Evolutionary conservation across 2,113 vertebrate genomes (phyloP), one percentile per base, ranked within the genome.

Genomic region (Corythornis vintsioides): DNA sequence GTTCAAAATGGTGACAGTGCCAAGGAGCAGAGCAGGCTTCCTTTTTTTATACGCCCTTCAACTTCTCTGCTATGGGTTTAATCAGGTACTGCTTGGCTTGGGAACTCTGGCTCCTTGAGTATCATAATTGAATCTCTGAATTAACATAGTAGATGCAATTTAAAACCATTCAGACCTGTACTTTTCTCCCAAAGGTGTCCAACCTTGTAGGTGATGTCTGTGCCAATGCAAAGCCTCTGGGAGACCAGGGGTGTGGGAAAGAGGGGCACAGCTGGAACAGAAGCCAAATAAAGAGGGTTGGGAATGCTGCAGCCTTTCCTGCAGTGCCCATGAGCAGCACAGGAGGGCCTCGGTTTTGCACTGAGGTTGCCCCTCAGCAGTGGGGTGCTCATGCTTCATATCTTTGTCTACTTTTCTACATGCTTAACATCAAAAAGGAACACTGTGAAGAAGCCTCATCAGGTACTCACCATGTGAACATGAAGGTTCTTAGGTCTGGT

Each of bases 181-280:
- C 40, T 61, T 31, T 22, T 8, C 31, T 70, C 7, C 2, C 9
- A 3, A 26, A 74, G 42, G 29, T 6, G 2, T 52, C 40, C 71
- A 18, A 63, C 7, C 26, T n/a, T 1, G 1, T 2, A 4, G 20
- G 33, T 42, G 76, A 13, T 2, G 2, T 20, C 55, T 64, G 35
- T 19, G 29, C 45, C 77, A 65, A 9, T 81, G 50, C 48, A 25
- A 65, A 56, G 28, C 12, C 24, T 42, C 7, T 1, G 9, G 55
- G 53, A 63, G 67, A 42, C 1, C 6, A 15, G 47, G 22, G 20
- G 31, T 17, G 20, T 11, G 10, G 59, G 29, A 28, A 48, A 45
- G 20, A 12, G 17, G 12, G 31, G 18, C 21, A 56, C 0, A 1
- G 48, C 76, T 61, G 64, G 38, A 57, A n/a, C 61, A 85, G 65